Conservation (phyloP, 53 echinoderm and acorn worm genomes). For the Holothuria scabra region DNA sequence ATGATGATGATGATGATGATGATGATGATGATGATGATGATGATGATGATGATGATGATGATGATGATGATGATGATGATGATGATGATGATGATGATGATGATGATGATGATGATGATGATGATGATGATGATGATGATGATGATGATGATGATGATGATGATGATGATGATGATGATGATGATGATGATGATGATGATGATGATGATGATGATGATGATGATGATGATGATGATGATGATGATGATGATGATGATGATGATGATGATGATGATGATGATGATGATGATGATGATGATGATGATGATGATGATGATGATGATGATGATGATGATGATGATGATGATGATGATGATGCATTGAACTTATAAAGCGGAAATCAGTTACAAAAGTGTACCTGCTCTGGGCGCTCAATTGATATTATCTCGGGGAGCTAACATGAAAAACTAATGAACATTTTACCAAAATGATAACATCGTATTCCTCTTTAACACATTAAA, state of each 20-base stretch:
- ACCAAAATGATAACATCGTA: too few relatives aligned
- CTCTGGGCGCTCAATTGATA: too few relatives aligned
- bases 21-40: neutral
- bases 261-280: neutral
- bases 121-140: neutral
- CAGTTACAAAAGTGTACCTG: too few relatives aligned
- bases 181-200: conserved; percentile 3
- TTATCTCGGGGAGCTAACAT: too few relatives aligned
- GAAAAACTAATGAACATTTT: too few relatives aligned
- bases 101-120: conserved; percentile 2
- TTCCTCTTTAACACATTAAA: too few relatives aligned
- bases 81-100: neutral
- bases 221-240: neutral
- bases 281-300: conserved; percentile 2
- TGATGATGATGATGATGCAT: too few relatives aligned
- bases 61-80: neutral
- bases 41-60: neutral
- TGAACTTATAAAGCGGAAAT: neutral
- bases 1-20: neutral
- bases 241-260: neutral
- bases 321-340: neutral
- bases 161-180: neutral
- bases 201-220: neutral
- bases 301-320: conserved; percentile 11
- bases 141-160: conserved; percentile 7